These are phyloP conservation scores for Rhinella marina DNA, from an alignment of 2,797 vertebrate genomes.

Conservation along the genomic window DNA sequence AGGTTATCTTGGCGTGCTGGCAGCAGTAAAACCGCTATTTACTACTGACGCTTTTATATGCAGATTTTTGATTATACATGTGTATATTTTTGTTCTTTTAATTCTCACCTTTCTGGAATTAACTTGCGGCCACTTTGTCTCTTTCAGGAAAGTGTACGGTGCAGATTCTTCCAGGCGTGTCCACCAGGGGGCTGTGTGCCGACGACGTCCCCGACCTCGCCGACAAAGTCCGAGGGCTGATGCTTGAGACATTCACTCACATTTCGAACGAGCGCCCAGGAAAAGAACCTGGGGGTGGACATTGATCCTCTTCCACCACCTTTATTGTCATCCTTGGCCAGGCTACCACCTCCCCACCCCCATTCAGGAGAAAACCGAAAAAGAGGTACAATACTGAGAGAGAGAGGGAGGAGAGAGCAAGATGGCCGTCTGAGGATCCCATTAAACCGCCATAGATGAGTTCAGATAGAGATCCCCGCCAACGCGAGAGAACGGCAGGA, in stretches of 20 bases:
- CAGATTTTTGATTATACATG: background rate
- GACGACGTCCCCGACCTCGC: constrained; percentile 61
- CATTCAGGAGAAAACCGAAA: constrained; percentile 17
- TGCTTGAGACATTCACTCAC: constrained; percentile 57
- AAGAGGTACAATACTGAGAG: background rate
- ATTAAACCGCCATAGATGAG: background rate
- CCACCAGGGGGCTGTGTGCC: constrained; percentile 51
- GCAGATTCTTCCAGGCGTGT: constrained; percentile 56
- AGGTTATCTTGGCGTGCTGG: no score
- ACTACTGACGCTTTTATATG: no score
- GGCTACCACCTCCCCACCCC: constrained; percentile 36
- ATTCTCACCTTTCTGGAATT: background rate
- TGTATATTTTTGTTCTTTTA: background rate
- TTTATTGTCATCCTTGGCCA: constrained; percentile 30
- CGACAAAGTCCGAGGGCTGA: constrained; percentile 46
- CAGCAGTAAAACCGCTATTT: no score
- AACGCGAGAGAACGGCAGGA: background rate
- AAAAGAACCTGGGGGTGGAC: constrained; percentile 55
- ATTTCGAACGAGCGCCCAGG: constrained; percentile 55
- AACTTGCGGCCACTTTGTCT: background rate
- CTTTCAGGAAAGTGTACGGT: constrained; percentile 61
- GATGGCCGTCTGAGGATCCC: background rate
- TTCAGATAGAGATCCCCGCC: background rate
- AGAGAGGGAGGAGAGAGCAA: constrained; percentile 30
- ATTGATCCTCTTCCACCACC: constrained; percentile 43